A percentile compares a stretch with the other conserved stretches of the same genome.
Conservation (phyloP, 2,797 vertebrate species). For the Paguma larvata region DNA sequence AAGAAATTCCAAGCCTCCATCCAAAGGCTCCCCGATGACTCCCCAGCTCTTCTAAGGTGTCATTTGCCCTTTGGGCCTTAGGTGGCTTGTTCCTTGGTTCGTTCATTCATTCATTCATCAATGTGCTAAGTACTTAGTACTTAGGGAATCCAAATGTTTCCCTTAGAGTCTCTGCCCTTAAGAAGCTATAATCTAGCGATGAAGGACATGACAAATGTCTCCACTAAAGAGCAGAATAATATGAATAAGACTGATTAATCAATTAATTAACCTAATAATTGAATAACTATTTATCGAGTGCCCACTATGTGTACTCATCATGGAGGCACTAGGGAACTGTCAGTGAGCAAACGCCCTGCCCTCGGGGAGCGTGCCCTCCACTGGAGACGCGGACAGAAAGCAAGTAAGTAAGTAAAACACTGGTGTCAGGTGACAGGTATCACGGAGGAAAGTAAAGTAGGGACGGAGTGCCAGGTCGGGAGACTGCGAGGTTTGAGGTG, state of each 20-base stretch:
- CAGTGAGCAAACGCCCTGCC: no score
- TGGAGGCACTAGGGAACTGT: background rate
- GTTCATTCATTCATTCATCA: background rate
- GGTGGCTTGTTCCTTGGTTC: background rate
- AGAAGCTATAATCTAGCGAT: background rate
- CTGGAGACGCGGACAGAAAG: accelerated
- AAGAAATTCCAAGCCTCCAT: background rate
- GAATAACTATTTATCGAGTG: background rate
- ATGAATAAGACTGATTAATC: background rate
- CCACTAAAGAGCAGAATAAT: background rate
- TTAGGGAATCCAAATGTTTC: background rate
- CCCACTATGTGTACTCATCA: accelerated
- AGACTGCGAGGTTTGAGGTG: background rate
- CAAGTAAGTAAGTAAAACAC: accelerated
- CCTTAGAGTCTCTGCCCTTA: background rate
- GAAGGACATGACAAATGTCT: background rate
- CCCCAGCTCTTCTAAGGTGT: background rate
- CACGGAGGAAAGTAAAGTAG: no score
- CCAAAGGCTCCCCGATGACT: background rate
- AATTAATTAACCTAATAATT: background rate
- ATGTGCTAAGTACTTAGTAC: background rate
- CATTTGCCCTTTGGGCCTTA: background rate
- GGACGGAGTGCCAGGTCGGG: background rate
- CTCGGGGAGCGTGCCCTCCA: accelerated
- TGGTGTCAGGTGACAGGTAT: accelerated